A percentile compares a stretch with the other conserved stretches of the same genome.
Conservation (phyloP, 2,888 invertebrate genomes). For the Agriotes lineatus region DNA sequence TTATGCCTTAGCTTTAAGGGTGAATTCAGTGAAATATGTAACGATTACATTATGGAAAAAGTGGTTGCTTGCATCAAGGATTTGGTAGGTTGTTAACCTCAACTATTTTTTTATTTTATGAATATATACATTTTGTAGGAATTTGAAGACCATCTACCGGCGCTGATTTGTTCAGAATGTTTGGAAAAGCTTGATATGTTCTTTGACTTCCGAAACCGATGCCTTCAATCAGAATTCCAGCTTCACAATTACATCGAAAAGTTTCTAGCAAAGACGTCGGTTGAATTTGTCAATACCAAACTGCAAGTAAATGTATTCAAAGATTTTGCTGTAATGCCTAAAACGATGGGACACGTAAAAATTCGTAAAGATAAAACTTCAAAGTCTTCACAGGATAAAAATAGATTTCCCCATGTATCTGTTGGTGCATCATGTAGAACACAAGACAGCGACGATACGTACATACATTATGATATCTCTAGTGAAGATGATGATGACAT, state of each 20-base stretch:
- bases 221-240: slow-evolving; percentile 33
- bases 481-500: no score
- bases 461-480: no score
- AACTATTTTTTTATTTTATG: neutral
- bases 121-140: slow-evolving; percentile 26
- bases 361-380: neutral
- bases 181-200: slow-evolving; percentile 28
- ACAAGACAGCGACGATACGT: no score
- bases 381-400: neutral
- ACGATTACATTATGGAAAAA: slow-evolving; percentile 34
- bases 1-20: slow-evolving; percentile 31
- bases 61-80: slow-evolving; percentile 19
- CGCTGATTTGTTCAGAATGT: slow-evolving; percentile 24
- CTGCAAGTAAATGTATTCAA: slow-evolving; percentile 10
- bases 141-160: slow-evolving; percentile 29
- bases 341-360: neutral
- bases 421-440: neutral
- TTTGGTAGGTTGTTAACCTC: slow-evolving; percentile 26
- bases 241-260: slow-evolving; percentile 20
- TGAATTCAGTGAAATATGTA: slow-evolving; percentile 27
- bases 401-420: neutral
- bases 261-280: neutral
- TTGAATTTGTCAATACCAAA: slow-evolving; percentile 6
- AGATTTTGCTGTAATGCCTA: neutral
- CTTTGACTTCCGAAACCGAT: slow-evolving; percentile 31